Base-by-base conservation (phyloP, 2,797 vertebrate species). In the Sus cebifrons region DNA sequence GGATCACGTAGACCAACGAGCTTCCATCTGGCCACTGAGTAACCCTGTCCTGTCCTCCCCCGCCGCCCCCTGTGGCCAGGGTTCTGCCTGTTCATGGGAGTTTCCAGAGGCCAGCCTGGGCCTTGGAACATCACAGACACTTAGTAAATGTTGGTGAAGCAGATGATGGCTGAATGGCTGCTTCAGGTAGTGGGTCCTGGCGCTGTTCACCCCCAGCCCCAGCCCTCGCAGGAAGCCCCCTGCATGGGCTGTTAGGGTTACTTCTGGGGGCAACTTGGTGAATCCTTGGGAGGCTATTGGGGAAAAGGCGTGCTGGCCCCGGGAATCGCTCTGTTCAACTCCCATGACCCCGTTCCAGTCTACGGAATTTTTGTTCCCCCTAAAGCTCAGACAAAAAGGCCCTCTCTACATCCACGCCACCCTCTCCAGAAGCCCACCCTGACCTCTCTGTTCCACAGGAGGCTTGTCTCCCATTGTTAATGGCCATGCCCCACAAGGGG, bases 71-170 rank as follows among this genome's bases (percentile, higher is more conserved):
- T 18, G 4, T 17, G 60, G 17, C 70, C 49, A 49, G 81, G 54
- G 36, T 25, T 81, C 68, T 9, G 25, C 10, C 29, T 2, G 3
- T 52, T 49, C 67, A 3, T 14, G 1, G 6, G 44, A 49, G 20
- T 0, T 0, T 44, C 74, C 65, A 1, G 32, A 2, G 0, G 44
- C 67, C 29, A 36, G 85, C 32, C 12, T 54, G 0, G 27, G n/a
- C 6, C 25, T 60, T 5, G 18, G 36, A 5, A 8, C n/a, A n/a
- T 14, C 1, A 0, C 17, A 14, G 68, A 52, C 6, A 2, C 40
- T 52, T 49, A 87, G 18, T 83, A 93, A 94, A 93, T 11, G 3
- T 27, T 3, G 27, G 40, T 49, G 23, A 27, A 70, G 56, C 52
- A 17, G 14, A 0, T 1, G 13, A 6, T 4, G n/a, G 52, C 73